These are phyloP conservation scores for Tadarida brasiliensis DNA, from an alignment of 2,797 vertebrate species.

Conservation along the genomic window DNA sequence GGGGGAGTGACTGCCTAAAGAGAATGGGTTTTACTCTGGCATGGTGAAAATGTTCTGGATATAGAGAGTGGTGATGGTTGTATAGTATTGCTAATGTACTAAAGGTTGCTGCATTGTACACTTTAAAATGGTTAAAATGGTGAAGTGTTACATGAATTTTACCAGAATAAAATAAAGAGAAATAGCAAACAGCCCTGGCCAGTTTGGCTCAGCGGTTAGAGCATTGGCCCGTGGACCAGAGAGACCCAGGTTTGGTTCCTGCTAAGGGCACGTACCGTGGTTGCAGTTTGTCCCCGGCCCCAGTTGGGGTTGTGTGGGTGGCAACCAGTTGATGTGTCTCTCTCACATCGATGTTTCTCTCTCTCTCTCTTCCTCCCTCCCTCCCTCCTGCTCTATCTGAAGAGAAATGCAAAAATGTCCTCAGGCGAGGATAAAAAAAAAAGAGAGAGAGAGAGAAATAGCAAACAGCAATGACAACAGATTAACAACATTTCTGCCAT, in stretches of 20 bases:
- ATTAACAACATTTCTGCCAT: not conserved
- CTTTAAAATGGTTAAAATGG: conserved; percentile 13
- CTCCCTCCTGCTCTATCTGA: no score
- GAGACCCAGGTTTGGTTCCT: no score
- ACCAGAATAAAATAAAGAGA: not conserved
- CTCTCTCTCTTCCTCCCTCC: no score
- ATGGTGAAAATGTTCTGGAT: not conserved
- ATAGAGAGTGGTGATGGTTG: not conserved
- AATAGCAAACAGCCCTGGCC: not conserved
- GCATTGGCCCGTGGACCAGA: no score
- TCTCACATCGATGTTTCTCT: no score
- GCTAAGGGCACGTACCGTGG: no score
- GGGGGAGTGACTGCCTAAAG: not conserved
- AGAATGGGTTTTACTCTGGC: not conserved
- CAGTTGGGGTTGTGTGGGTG: no score
- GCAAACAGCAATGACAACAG: not conserved
- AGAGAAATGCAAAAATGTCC: no score
- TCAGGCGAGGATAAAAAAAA: not conserved
- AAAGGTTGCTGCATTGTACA: not conserved
- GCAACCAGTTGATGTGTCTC: no score
- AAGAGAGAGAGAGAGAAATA: not conserved
- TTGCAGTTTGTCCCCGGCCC: no score
- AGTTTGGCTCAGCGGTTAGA: no score
- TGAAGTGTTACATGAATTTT: not conserved
- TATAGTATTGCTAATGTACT: not conserved